phyloP scores from a whole-genome alignment of 2,797 vertebrate genomes.

The Vespertilio murinus region DNA sequence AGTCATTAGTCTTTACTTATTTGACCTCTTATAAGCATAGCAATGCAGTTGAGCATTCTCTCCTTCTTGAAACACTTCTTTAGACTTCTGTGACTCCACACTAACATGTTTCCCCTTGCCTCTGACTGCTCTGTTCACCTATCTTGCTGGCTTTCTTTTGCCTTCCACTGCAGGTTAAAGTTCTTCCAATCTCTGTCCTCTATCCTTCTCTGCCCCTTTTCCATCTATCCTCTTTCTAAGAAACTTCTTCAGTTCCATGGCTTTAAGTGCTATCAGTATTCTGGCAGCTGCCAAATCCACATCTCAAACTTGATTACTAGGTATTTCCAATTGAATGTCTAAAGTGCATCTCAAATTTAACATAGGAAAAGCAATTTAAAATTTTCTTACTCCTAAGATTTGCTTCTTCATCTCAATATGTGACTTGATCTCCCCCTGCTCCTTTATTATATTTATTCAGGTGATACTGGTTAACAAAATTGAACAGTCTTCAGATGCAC shows the following conservation, averaged over 20 bases:
- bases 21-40: not conserved
- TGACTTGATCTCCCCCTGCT: not conserved
- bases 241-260: not conserved
- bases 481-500: not conserved
- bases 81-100: not conserved
- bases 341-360: not conserved
- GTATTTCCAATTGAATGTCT: not conserved
- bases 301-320: not conserved
- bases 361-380: not conserved
- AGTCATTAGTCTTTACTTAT: not conserved
- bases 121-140: not conserved
- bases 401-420: not conserved
- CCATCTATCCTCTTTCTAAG: not conserved
- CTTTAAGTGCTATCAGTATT: not conserved
- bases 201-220: not conserved
- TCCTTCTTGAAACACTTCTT: not conserved
- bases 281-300: not conserved
- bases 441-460: not conserved
- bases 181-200: not conserved
- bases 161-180: not conserved
- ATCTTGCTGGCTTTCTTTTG: not conserved
- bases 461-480: not conserved
- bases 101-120: not conserved
- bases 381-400: not conserved
- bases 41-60: not conserved